These are phyloP conservation scores for Halichoeres trimaculatus DNA, from an alignment of 2,113 vertebrate species.

Conservation along the genomic window DNA sequence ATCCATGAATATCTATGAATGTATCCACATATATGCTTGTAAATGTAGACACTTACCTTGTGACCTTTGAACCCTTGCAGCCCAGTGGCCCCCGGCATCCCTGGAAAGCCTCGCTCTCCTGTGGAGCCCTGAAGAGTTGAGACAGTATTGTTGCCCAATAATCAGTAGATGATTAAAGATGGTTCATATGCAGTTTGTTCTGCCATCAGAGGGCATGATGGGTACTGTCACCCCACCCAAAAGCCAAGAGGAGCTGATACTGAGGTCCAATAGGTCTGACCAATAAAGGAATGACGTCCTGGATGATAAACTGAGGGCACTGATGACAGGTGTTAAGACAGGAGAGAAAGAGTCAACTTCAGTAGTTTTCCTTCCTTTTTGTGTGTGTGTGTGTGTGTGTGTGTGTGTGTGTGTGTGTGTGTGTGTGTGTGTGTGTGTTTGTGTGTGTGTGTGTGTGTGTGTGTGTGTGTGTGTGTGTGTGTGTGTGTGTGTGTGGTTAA, in stretches of 20 bases:
- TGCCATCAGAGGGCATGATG: not conserved
- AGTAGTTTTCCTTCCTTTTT: not conserved
- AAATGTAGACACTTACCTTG: constrained; percentile 65
- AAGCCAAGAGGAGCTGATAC: not conserved
- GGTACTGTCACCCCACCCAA: not conserved
- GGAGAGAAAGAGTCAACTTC: not conserved
- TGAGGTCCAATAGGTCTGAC: not conserved
- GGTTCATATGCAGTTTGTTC: not conserved
- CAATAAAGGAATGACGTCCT: not conserved
- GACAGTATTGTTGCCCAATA: constrained; percentile 6
- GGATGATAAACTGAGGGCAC: not conserved
- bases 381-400: too few species aligned
- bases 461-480: too few species aligned
- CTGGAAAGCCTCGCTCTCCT: constrained; percentile 75
- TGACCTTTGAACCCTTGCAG: constrained; percentile 82
- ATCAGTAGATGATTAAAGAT: not conserved
- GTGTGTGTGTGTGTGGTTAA: too few species aligned
- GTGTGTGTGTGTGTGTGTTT: not conserved
- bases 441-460: not conserved
- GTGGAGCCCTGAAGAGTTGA: constrained; percentile 62
- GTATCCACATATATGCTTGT: not conserved
- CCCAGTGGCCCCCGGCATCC: constrained; percentile 71
- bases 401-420: not conserved
- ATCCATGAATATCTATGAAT: constrained; percentile 2
- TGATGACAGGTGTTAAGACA: not conserved